Evolutionary conservation across 2,797 vertebrate species (phyloP).

Genomic region (Threskiornis aethiopicus): DNA sequence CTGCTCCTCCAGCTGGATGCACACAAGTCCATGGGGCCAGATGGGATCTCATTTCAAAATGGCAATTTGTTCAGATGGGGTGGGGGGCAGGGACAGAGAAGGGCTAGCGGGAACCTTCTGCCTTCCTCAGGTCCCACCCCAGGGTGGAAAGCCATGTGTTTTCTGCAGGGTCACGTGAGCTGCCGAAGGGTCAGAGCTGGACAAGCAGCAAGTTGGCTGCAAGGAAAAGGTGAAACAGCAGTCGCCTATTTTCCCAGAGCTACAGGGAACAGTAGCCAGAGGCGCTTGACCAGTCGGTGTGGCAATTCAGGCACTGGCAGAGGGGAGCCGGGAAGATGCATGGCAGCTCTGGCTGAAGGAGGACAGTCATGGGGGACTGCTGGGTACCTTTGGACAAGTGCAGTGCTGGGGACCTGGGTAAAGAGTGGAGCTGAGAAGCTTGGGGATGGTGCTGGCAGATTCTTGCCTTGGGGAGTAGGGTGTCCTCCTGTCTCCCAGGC

Average conservation of each 20-base stretch:
- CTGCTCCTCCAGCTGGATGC: too few relatives aligned
- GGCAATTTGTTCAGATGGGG: too few relatives aligned
- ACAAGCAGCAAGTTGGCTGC: neutral
- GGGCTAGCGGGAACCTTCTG: neutral
- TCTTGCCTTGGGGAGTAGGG: neutral
- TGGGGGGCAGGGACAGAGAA: neutral
- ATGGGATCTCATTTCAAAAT: too few relatives aligned
- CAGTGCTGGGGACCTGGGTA: neutral
- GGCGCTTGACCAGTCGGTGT: neutral
- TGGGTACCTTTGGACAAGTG: neutral
- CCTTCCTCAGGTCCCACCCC: neutral
- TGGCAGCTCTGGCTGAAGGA: neutral
- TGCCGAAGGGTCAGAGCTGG: neutral
- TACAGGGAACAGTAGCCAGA: neutral
- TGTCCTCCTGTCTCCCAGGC: neutral
- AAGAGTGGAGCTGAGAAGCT: neutral
- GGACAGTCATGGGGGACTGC: neutral
- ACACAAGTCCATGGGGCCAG: too few relatives aligned
- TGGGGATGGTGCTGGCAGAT: neutral
- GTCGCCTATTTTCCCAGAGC: neutral
- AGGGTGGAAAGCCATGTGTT: neutral
- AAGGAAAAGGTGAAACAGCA: neutral
- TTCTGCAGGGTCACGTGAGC: neutral
- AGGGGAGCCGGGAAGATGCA: neutral
- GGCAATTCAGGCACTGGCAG: neutral